Percentiles rank a stretch among this genome's conserved stretches.
phyloP scores from a whole-genome alignment of 2,797 vertebrate species.

The Nannoperca obscura region DNA sequence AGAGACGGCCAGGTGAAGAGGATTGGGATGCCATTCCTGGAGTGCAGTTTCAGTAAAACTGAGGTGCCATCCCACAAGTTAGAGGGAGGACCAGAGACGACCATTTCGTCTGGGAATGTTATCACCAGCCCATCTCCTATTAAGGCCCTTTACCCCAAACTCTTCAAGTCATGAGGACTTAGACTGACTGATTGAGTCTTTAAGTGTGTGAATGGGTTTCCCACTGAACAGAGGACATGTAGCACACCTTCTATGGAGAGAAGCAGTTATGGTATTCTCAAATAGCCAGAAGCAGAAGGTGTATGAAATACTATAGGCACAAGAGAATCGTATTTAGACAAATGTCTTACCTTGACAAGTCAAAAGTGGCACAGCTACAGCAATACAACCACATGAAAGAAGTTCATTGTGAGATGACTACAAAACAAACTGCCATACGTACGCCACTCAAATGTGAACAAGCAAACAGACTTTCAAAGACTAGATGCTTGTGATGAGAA shows the following conservation, averaged over 20 bases:
- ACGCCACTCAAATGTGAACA: slow-evolving; percentile 61
- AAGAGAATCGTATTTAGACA: slow-evolving; percentile 11
- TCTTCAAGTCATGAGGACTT: slow-evolving; percentile 73
- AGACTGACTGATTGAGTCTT: slow-evolving; percentile 20
- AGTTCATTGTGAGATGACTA: slow-evolving; percentile 11
- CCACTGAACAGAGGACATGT: slow-evolving; percentile 48
- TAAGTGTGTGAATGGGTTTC: slow-evolving; percentile 41
- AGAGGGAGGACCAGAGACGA: slow-evolving; percentile 84
- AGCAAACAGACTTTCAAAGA: slow-evolving; percentile 21
- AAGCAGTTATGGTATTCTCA: slow-evolving; percentile 26
- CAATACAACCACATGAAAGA: slow-evolving; percentile 12
- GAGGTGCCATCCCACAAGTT: slow-evolving; percentile 85
- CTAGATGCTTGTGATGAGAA: slow-evolving; percentile 13
- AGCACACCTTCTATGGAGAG: slow-evolving; percentile 24
- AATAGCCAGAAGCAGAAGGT: slow-evolving; percentile 2
- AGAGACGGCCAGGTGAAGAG: slow-evolving; percentile 85
- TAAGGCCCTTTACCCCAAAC: slow-evolving; percentile 81
- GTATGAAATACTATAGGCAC: slow-evolving; percentile 11
- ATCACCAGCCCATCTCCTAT: slow-evolving; percentile 79
- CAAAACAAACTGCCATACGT: slow-evolving; percentile 17
- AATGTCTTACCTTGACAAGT: slow-evolving; percentile 22
- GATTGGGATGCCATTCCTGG: slow-evolving; percentile 85
- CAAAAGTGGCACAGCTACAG: slow-evolving; percentile 9
- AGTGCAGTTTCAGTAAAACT: slow-evolving; percentile 89
- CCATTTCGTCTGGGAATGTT: slow-evolving; percentile 85